A percentile compares a stretch with the other conserved stretches of the same genome.
phyloP scores from a whole-genome alignment of 1,140 invertebrate species.

The Latrodectus geometricus region DNA sequence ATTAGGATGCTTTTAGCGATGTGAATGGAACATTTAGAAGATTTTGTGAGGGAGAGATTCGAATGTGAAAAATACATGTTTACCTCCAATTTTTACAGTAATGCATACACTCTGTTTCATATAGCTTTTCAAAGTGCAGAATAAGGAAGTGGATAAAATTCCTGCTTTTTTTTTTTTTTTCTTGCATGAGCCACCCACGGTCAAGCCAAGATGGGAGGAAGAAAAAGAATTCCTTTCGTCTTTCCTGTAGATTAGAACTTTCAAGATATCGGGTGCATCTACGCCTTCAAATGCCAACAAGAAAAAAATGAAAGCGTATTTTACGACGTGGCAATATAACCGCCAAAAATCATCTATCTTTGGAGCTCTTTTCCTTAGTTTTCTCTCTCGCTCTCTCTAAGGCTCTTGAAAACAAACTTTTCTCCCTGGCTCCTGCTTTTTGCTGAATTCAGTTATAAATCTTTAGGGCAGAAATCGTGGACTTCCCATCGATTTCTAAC shows the following conservation, averaged over 20 bases:
- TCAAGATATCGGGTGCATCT: conserved; percentile 26
- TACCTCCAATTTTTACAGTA: too few species aligned
- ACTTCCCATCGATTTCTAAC: background rate
- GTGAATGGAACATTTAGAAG: too few species aligned
- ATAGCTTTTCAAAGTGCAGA: background rate
- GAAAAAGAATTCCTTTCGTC: background rate
- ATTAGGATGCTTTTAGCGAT: too few species aligned
- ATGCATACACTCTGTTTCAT: too few species aligned
- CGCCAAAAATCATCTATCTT: conserved; percentile 37
- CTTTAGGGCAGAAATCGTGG: background rate
- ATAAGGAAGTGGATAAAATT: background rate
- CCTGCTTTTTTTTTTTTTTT: background rate
- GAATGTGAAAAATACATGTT: too few species aligned
- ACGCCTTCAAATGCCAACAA: conserved; percentile 3
- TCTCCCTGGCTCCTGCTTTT: background rate
- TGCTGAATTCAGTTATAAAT: background rate
- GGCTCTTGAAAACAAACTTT: conserved; percentile 25
- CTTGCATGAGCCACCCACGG: background rate
- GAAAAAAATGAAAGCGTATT: conserved; percentile 31
- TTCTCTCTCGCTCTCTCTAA: background rate
- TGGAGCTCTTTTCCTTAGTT: background rate
- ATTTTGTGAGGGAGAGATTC: too few species aligned
- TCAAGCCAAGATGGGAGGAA: background rate
- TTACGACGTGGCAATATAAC: conserved; percentile 37
- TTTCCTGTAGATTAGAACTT: conserved; percentile 33